A percentile compares a stretch with the other conserved stretches of the same genome.
Conservation (phyloP, 2,797 vertebrate genomes). For the Poeciliopsis paucimaculata region DNA sequence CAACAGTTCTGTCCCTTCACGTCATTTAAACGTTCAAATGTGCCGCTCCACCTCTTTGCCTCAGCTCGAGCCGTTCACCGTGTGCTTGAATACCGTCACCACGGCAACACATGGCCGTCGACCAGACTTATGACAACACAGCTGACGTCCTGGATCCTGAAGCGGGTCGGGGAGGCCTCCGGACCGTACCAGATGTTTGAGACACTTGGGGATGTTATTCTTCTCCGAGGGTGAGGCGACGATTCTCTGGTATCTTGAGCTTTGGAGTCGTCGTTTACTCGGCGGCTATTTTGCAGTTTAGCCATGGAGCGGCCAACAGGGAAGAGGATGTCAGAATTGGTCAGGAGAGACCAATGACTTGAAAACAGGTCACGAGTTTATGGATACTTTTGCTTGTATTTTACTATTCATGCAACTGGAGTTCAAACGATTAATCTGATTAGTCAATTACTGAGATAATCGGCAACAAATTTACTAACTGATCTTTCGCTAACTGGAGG, state of each 20-base stretch:
- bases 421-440: too few species aligned
- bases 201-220: conserved; percentile 89
- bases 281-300: background rate
- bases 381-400: background rate
- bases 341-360: too few species aligned
- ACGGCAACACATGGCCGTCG: conserved; percentile 85
- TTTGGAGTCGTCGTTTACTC: background rate
- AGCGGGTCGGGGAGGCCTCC: conserved; percentile 91
- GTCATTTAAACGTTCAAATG: background rate
- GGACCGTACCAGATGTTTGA: conserved; percentile 97
- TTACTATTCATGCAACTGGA: too few species aligned
- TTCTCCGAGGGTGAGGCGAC: conserved; percentile 87
- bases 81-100: conserved; percentile 90
- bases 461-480: too few species aligned
- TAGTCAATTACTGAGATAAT: too few species aligned
- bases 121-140: conserved; percentile 81
- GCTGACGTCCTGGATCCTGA: conserved; percentile 88
- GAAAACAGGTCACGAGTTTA: background rate
- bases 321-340: too few species aligned
- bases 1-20: background rate
- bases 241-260: background rate
- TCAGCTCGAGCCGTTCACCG: conserved; percentile 89
- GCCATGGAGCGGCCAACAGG: too few species aligned
- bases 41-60: conserved; percentile 11
- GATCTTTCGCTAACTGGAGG: too few species aligned